Base-by-base conservation (phyloP, 64 coral and sea anemone genomes). In the Hydrozoanthus tunicans region DNA sequence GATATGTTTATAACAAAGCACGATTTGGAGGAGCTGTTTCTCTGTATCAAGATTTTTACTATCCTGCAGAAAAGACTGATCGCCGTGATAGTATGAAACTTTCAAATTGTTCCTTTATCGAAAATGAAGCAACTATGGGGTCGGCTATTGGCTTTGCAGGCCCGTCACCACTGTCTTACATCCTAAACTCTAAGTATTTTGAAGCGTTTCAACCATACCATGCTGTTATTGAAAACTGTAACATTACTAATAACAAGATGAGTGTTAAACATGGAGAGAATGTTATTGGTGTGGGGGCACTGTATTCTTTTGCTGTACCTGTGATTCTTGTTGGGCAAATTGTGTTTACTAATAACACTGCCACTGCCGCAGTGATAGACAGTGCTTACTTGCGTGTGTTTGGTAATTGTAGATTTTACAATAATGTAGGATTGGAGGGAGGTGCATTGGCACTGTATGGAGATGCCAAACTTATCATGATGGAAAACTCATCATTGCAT, bases 381-480 rank as follows among this genome's bases (percentile, higher is more conserved):
- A 90, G 83, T 89, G 95, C 92, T 6, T 78, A 56, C 53, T 63
- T 96, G 0, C 81, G 81, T 59, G 79, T 96, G 12, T 91, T 82
- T 81, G 95, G 81, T 51, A 64, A 83, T 62, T 27, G 80, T 17
- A 54, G 74, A 5, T 93, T 96, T 59, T 24, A 12, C 11, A 79
- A 94, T 55, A 96, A 96, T 54, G 81, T 15, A 24, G 95, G 95
- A 59, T 9, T 86, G 1, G 75, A 94, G 54, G 95, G 95, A 14
- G 95, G 95, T 32, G 95, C 77, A 17, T 73, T 96, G 9, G 95
- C 89, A 61, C 81, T 96, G 83, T 96, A 96, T 92, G 95, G 95
- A 12, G 62, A 71, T 57, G 93, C 95, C 13, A 61, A 91, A 61
- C 65, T 96, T 26, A 93, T 93, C 75, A 79, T 96, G 52, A 96